phyloP scores from a whole-genome alignment of 30 jellyfish, hydroid and myxozoan genomes.

The Mastigias papua region DNA sequence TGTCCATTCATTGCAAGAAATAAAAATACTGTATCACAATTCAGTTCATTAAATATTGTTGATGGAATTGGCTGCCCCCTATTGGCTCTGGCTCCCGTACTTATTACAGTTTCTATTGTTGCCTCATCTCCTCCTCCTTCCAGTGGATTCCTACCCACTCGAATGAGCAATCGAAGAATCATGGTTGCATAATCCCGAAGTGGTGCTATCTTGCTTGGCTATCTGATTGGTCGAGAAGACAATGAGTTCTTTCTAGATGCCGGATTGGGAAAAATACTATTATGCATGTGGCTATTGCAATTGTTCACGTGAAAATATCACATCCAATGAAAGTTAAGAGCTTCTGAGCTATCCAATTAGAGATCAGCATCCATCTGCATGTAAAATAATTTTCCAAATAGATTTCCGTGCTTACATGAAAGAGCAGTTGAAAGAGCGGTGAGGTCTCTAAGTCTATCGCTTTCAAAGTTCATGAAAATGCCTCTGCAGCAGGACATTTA shows the following conservation, averaged over 20 bases:
- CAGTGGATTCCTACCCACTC: too few relatives aligned
- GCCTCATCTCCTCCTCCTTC: too few relatives aligned
- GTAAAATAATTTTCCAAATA: slow-evolving; percentile 7
- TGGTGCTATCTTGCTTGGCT: slow-evolving; percentile 22
- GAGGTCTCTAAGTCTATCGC: background rate
- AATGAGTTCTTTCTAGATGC: background rate
- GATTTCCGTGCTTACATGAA: slow-evolving; percentile 1
- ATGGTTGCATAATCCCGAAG: slow-evolving; percentile 52
- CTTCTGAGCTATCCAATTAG: slow-evolving; percentile 9
- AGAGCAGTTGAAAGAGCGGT: slow-evolving; percentile 1
- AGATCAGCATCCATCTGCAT: slow-evolving; percentile 24
- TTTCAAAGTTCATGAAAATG: background rate
- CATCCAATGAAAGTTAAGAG: slow-evolving; percentile 14
- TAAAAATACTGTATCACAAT: too few relatives aligned
- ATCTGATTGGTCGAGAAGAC: slow-evolving; percentile 43
- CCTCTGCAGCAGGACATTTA: slow-evolving; percentile 3
- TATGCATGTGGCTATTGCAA: slow-evolving; percentile 47
- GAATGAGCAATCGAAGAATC: background rate
- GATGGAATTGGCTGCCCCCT: too few relatives aligned
- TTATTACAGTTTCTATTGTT: too few relatives aligned
- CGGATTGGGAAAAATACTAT: slow-evolving; percentile 43
- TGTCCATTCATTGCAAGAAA: too few relatives aligned
- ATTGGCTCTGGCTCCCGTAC: too few relatives aligned
- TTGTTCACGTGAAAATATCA: slow-evolving; percentile 27
- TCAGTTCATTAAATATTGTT: too few relatives aligned